Conservation (phyloP, 2,797 vertebrate species). For the Acridotheres tristis region DNA sequence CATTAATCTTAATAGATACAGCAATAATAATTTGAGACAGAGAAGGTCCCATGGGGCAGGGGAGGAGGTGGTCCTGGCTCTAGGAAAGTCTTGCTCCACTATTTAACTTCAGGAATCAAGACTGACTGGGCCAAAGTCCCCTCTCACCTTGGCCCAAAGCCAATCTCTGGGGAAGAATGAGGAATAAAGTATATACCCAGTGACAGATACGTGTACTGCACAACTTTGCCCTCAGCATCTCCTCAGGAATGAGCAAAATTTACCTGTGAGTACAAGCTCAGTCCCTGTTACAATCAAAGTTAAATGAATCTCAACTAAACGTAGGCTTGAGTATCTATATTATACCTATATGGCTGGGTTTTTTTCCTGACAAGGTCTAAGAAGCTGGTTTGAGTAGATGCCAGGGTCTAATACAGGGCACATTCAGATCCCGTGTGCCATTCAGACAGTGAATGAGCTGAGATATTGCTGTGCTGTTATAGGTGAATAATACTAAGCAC, state of each 20-base stretch:
- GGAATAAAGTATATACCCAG: neutral
- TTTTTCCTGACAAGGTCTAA: neutral
- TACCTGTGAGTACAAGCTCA: neutral
- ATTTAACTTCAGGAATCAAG: neutral
- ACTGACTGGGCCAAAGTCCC: neutral
- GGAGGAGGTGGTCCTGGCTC: neutral
- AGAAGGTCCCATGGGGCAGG: neutral
- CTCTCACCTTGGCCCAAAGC: neutral
- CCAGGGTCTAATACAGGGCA: neutral
- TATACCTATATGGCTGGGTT: too few species aligned
- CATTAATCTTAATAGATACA: conserved; percentile 2
- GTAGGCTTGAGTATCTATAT: neutral
- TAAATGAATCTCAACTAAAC: neutral
- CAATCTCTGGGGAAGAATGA: neutral
- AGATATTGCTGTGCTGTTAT: neutral
- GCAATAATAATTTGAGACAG: neutral
- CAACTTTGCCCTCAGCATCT: neutral
- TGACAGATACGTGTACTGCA: neutral
- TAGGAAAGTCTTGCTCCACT: neutral
- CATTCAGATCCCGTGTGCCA: neutral
- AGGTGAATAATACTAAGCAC: neutral
- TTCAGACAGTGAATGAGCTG: neutral
- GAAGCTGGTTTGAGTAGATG: neutral
- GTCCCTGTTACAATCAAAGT: neutral
- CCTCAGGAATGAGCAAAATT: neutral